Base-by-base conservation (phyloP, 2,888 invertebrate genomes). In the Watsonalla binaria region DNA sequence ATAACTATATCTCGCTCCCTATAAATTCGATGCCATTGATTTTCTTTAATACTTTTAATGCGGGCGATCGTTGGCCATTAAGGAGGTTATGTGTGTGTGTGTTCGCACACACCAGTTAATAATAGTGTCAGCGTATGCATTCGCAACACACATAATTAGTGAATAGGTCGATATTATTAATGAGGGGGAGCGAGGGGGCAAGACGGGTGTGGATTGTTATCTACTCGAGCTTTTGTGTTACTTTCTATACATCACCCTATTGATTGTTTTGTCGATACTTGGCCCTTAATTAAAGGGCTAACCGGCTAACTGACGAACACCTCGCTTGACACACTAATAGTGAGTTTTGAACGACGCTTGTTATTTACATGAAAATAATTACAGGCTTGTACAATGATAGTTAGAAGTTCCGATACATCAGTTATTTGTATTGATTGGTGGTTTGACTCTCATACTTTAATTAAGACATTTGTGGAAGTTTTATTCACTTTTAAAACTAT, bases 121-220 rank as follows among this genome's bases (percentile, higher is more conserved):
- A 63, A 63, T 61, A 62, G 56, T 56, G 61, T 62, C 58, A 62
- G 61, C 64, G 74, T 72, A 76, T 89, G 89, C 90, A 90, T 91
- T 90, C 86, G 90, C 89, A 87, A 86, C 88, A 86, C 82, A 86
- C 82, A 85, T 90, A 91, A 91, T 91, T 91, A 91, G 91, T 90
- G 84, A 82, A 85, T 80, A 72, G 80, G 87, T 86, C 84, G 84
- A 89, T 89, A 90, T 85, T 90, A 90, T 90, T 91, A 90, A 91
- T 91, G 91, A 91, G 90, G 82, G 76, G 75, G 73, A 58, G 57
- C 62, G 59, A 52, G 65, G 72, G 68, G 77, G 71, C 63, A 70
- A 71, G 72, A 68, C 68, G 79, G 78, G 73, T 65, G 72, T 69
- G 76, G 84, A 84, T 82, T 78, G 83, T 86, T 90, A 88, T 90